phyloP scores from a whole-genome alignment of 2,888 invertebrate genomes.

The Drosophila buzzatii region DNA sequence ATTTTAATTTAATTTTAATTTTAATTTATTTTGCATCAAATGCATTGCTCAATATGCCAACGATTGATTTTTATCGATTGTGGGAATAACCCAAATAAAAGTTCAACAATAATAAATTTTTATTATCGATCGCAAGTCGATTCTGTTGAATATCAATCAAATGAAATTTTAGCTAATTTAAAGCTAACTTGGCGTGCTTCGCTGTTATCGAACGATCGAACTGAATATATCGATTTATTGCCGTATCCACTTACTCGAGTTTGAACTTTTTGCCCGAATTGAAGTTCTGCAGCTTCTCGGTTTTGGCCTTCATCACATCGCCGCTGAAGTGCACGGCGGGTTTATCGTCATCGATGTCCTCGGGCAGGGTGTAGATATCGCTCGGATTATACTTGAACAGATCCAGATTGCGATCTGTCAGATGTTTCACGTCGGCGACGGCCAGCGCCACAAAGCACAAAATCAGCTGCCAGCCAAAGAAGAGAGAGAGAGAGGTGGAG shows the following conservation, averaged over 20 bases:
- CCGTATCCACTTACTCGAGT: conserved; percentile 76
- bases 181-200: background rate
- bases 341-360: conserved; percentile 84
- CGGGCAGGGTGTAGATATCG: conserved; percentile 83
- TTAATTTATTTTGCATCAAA: too few species aligned
- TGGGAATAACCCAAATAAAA: background rate
- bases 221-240: background rate
- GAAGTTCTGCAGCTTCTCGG: conserved; percentile 79
- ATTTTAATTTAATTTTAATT: too few species aligned
- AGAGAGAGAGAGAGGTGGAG: background rate
- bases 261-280: conserved; percentile 84
- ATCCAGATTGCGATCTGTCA: conserved; percentile 80
- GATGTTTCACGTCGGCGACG: conserved; percentile 79
- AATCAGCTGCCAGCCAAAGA: conserved; percentile 50
- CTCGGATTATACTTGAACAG: conserved; percentile 84
- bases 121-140: background rate
- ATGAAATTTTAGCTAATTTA: background rate
- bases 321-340: conserved; percentile 83
- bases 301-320: conserved; percentile 83
- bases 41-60: background rate
- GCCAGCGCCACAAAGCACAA: conserved; percentile 74
- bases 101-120: background rate
- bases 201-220: background rate
- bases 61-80: conserved; percentile 2
- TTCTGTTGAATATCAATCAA: background rate